Base-by-base conservation (phyloP, 2,797 vertebrate species). In the Urophycis tenuis region DNA sequence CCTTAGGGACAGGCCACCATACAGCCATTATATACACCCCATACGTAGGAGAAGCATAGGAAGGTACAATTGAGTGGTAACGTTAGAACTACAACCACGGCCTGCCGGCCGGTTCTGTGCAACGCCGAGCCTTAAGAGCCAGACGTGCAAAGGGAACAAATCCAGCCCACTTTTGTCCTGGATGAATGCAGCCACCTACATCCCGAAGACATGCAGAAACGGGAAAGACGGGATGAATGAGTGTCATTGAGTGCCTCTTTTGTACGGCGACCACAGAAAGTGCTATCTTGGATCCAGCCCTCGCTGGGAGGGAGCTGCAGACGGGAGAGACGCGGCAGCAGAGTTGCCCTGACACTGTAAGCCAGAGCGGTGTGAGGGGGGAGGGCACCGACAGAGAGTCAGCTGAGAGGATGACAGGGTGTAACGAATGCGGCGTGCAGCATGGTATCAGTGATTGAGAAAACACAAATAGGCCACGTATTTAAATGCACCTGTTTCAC, bases 61-160 rank as follows among this genome's bases (percentile, higher is more conserved):
- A 74, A 79, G 74, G 75, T 76, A 34, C 83, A 81, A 84, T 80
- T 71, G 78, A 74, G 53, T n/a, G 25, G n/a, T n/a, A 31, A n/a
- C 22, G n/a, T 73, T 78, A 49, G 75, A 69, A 80, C 53, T 25
- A 64, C 49, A 22, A 60, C 49, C 49, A n/a, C 53, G 25, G 53
- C 74, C 11, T 35, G 77, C 41, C 34, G 22, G 34, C 12, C 12
- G n/a, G 49, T 31, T 39, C 78, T 75, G 30, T 83, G 71, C 87
- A 88, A 88, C 73, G 75, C 79, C 74, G 79, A 25, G 73, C 78
- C 60, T 29, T 69, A 45, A 76, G 83, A 87, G 79, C 82, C 77
- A 81, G 81, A 85, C 84, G 64, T 79, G 78, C 83, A 69, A 73
- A 25, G 17, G 73, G 25, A 78, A 33, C 32, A 73, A 67, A 81